phyloP scores from a whole-genome alignment of 2,888 invertebrate genomes.

The Dastarcus helophoroides region DNA sequence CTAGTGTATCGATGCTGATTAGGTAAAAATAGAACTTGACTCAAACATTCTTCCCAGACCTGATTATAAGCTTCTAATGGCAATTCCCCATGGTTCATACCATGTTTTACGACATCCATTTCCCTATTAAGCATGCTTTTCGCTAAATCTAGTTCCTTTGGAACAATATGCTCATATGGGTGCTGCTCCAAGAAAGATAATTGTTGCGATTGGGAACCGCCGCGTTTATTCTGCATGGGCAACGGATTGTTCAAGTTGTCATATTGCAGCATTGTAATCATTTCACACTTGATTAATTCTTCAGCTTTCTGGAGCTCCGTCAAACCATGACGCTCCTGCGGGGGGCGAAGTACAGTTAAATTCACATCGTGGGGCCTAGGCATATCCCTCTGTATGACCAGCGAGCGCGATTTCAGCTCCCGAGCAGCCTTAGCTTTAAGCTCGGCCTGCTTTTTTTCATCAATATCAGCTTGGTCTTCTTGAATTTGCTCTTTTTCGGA shows the following conservation, averaged over 20 bases:
- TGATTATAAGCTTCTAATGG: constrained; percentile 84
- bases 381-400: constrained; percentile 72
- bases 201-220: constrained; percentile 54
- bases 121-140: constrained; percentile 59
- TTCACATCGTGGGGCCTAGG: constrained; percentile 84
- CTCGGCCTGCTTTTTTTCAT: constrained; percentile 57
- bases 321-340: constrained; percentile 63
- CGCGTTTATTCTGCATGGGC: constrained; percentile 38
- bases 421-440: constrained; percentile 55
- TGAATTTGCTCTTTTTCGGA: constrained; percentile 30
- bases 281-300: constrained; percentile 90
- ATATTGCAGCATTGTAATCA: constrained; percentile 89
- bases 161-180: constrained; percentile 64
- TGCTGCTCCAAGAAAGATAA: constrained; percentile 76
- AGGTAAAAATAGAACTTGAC: constrained; percentile 85
- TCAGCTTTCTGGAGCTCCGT: constrained; percentile 89
- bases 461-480: constrained; percentile 82
- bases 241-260: constrained; percentile 75
- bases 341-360: constrained; percentile 65
- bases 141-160: constrained; percentile 57
- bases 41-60: constrained; percentile 92
- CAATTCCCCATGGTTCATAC: constrained; percentile 93
- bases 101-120: constrained; percentile 80
- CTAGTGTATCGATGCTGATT: constrained; percentile 66
- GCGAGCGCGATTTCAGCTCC: constrained; percentile 67